Evolutionary conservation across 1,140 invertebrate species (phyloP).

Genomic region (Ceratoteleas bidentatus): DNA sequence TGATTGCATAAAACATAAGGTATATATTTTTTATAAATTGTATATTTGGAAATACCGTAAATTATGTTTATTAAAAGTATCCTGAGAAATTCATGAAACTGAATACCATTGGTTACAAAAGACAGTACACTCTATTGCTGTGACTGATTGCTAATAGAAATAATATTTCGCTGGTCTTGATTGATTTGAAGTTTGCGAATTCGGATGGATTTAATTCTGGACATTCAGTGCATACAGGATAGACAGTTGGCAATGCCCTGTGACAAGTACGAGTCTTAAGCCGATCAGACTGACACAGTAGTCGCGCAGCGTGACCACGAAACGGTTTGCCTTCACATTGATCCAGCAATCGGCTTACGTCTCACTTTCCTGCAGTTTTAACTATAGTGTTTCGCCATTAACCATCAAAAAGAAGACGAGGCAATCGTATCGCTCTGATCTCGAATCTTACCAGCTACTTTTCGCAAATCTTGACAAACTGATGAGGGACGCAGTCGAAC

Average conservation of each 20-base stretch:
- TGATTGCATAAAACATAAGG: too few relatives aligned
- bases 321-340: slow-evolving; percentile 36
- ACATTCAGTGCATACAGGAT: slow-evolving; percentile 17
- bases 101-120: too few relatives aligned
- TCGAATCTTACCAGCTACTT: too few relatives aligned
- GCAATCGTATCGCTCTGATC: too few relatives aligned
- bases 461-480: too few relatives aligned
- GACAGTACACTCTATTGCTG: too few relatives aligned
- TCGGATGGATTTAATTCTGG: slow-evolving; percentile 8
- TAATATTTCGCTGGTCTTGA: neutral
- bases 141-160: too few relatives aligned
- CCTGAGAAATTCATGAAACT: too few relatives aligned
- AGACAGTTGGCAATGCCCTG: slow-evolving; percentile 24
- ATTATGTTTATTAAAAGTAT: too few relatives aligned
- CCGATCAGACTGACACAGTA: slow-evolving; percentile 37
- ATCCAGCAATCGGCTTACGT: slow-evolving; percentile 48
- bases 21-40: too few relatives aligned
- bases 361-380: slow-evolving; percentile 13
- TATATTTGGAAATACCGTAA: too few relatives aligned
- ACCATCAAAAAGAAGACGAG: neutral
- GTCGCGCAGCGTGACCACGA: slow-evolving; percentile 14
- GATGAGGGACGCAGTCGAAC: too few relatives aligned
- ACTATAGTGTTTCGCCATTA: slow-evolving; percentile 13
- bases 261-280: slow-evolving; percentile 45
- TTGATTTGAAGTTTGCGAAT: slow-evolving; percentile 16